A percentile compares a stretch with the other conserved stretches of the same genome.
Conservation (phyloP, 2,888 invertebrate genomes). For the Lasioglossum figueresi region DNA sequence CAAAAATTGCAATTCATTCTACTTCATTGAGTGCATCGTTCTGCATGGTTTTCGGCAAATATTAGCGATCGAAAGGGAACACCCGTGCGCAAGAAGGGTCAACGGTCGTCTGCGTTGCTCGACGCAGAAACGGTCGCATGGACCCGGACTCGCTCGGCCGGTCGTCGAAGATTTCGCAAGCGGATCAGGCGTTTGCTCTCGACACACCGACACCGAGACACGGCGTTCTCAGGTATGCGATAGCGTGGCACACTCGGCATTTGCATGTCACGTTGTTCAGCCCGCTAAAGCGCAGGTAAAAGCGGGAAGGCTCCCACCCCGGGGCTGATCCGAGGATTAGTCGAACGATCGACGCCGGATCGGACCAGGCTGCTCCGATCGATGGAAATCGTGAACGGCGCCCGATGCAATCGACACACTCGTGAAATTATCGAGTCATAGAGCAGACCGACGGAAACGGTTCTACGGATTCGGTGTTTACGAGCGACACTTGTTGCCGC, state of each 20-base stretch:
- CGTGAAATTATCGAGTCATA: slow-evolving; percentile 28
- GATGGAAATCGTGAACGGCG: slow-evolving; percentile 58
- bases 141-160: slow-evolving; percentile 54
- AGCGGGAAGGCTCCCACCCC: slow-evolving; percentile 54
- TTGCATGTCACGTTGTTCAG: slow-evolving; percentile 68
- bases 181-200: slow-evolving; percentile 57
- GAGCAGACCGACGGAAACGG: slow-evolving; percentile 5
- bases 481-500: slow-evolving; percentile 24
- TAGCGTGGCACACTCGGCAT: slow-evolving; percentile 63
- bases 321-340: slow-evolving; percentile 66
- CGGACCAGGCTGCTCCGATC: slow-evolving; percentile 45
- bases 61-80: neutral
- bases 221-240: slow-evolving; percentile 57
- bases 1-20: too few species aligned
- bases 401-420: slow-evolving; percentile 44
- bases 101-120: slow-evolving; percentile 60
- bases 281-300: slow-evolving; percentile 51
- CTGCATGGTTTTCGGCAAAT: neutral
- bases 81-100: slow-evolving; percentile 39
- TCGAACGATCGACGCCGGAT: slow-evolving; percentile 60
- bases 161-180: slow-evolving; percentile 69
- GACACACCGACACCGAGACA: slow-evolving; percentile 19
- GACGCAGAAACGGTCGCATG: slow-evolving; percentile 41
- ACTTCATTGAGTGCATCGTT: too few species aligned
- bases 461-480: slow-evolving; percentile 12